Conservation (phyloP, 2,113 vertebrate species). For the Cyanoderma ruficeps region DNA sequence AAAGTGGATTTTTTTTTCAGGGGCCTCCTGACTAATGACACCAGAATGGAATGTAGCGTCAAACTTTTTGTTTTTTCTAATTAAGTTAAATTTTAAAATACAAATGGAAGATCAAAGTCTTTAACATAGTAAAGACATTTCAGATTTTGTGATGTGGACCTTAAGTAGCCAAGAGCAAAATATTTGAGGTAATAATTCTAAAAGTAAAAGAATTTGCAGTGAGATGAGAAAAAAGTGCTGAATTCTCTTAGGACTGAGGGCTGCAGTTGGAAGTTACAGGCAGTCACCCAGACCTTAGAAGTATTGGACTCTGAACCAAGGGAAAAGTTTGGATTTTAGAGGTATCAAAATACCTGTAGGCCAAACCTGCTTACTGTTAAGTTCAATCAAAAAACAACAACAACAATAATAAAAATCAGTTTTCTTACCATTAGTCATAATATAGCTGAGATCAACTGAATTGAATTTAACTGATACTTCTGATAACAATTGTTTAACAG, state of each 20-base stretch:
- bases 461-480: not conserved
- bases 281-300: not conserved
- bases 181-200: not conserved
- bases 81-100: not conserved
- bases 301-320: not conserved
- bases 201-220: not conserved
- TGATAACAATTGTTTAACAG: slow-evolving; percentile 29
- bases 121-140: not conserved
- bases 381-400: not conserved
- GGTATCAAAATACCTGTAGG: not conserved
- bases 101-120: not conserved
- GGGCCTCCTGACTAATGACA: not conserved
- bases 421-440: not conserved
- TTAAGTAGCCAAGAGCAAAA: not conserved
- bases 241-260: not conserved
- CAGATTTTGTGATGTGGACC: not conserved
- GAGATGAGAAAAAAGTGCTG: not conserved
- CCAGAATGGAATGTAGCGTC: not conserved
- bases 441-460: not conserved
- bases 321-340: not conserved
- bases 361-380: not conserved
- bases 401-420: not conserved
- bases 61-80: not conserved
- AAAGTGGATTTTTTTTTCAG: not conserved
- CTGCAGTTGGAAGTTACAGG: accelerated